Percentiles rank a stretch among this genome's conserved stretches.
These are phyloP conservation scores for Oedothorax gibbosus DNA, from an alignment of 1,140 invertebrate species.

Conservation along the genomic window DNA sequence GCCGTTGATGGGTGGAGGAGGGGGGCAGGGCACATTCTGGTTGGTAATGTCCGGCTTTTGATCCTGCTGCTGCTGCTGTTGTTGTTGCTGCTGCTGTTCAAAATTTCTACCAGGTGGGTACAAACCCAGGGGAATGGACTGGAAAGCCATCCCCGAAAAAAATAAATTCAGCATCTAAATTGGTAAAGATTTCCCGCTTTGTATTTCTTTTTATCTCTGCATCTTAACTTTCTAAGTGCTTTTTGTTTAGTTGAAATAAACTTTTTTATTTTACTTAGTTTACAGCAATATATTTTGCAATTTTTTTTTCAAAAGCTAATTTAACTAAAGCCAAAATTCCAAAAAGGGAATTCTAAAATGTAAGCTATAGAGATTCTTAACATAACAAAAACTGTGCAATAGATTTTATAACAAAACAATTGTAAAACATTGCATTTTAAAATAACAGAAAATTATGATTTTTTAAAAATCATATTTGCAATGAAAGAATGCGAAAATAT, in stretches of 20 bases:
- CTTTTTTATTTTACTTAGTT: background rate
- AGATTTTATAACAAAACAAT: too few relatives aligned
- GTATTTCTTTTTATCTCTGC: conserved; percentile 2
- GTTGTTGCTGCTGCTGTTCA: conserved; percentile 21
- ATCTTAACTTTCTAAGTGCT: background rate
- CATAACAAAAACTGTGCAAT: too few relatives aligned
- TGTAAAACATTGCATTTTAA: background rate
- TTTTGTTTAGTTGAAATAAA: background rate
- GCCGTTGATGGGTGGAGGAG: conserved; percentile 35
- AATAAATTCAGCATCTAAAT: conserved; percentile 60
- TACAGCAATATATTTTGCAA: background rate
- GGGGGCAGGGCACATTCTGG: conserved; percentile 23
- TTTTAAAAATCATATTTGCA: background rate
- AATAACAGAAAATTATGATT: conserved; percentile 3
- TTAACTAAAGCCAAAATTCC: background rate
- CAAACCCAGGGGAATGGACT: conserved; percentile 59
- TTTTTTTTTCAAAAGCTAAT: too few relatives aligned
- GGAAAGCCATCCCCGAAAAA: conserved; percentile 57
- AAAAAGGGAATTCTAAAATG: background rate
- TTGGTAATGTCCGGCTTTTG: conserved; percentile 36
- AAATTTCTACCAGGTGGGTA: conserved; percentile 54
- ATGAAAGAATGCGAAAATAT: background rate
- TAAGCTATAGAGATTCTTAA: background rate
- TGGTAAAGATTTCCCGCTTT: conserved; percentile 16
- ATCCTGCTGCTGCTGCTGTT: conserved; percentile 24